Conservation (phyloP, 2,888 invertebrate genomes). For the Rhingia campestris region DNA sequence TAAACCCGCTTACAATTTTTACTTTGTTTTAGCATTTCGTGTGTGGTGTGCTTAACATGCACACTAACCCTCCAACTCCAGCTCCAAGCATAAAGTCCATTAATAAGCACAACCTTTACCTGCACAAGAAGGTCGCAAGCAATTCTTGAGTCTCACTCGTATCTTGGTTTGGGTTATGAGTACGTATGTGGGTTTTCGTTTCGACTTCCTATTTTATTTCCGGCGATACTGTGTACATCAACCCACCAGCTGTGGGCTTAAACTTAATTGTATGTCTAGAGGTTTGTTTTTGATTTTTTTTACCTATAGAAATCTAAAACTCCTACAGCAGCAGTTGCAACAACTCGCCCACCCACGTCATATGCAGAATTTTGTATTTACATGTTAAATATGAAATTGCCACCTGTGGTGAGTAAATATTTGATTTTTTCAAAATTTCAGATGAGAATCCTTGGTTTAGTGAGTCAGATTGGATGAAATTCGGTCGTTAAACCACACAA, state of each 20-base stretch:
- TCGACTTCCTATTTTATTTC: constrained; percentile 68
- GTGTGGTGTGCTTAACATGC: constrained; percentile 65
- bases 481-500: constrained; percentile 35
- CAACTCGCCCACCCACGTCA: constrained; percentile 27
- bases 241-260: constrained; percentile 19
- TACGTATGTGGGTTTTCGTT: constrained; percentile 62
- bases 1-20: constrained; percentile 43
- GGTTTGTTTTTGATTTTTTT: constrained; percentile 13
- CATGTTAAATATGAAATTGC: constrained; percentile 11
- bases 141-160: constrained; percentile 46
- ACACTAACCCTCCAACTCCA: constrained; percentile 29
- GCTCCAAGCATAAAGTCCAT: constrained; percentile 32
- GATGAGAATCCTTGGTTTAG: constrained; percentile 16
- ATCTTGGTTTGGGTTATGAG: neutral
- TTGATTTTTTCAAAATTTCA: constrained; percentile 10
- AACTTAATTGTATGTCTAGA: constrained; percentile 29
- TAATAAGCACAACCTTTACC: constrained; percentile 57
- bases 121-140: constrained; percentile 64
- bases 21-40: constrained; percentile 63
- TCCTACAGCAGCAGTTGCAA: constrained; percentile 37
- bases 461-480: constrained; percentile 15
- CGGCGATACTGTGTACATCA: constrained; percentile 29
- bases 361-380: constrained; percentile 16
- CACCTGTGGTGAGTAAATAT: constrained; percentile 29
- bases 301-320: constrained; percentile 18